These are phyloP conservation scores for Matsumyia berberina DNA, from an alignment of 2,888 invertebrate genomes.

Conservation along the genomic window DNA sequence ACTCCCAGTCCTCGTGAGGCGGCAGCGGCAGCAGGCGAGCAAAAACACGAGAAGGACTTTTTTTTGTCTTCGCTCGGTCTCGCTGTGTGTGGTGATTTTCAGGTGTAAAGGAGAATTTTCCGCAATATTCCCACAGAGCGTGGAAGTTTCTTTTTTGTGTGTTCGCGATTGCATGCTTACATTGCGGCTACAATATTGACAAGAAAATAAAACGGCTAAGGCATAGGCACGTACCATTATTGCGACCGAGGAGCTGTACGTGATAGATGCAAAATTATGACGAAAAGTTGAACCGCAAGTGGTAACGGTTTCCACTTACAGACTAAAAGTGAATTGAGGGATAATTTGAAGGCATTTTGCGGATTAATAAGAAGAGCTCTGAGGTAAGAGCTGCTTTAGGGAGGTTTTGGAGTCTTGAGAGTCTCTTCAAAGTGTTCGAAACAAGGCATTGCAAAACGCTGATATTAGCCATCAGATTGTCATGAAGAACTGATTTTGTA, in stretches of 20 bases:
- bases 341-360: too few relatives aligned
- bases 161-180: conserved; percentile 75
- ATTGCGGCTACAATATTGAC: conserved; percentile 76
- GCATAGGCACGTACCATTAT: conserved; percentile 29
- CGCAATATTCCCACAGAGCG: conserved; percentile 74
- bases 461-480: too few relatives aligned
- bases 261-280: conserved; percentile 46
- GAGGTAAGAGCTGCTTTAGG: too few relatives aligned
- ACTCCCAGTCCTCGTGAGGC: conserved; percentile 8
- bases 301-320: too few relatives aligned
- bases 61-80: conserved; percentile 60
- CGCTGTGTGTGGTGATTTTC: conserved; percentile 49
- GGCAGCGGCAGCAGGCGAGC: conserved; percentile 9
- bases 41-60: conserved; percentile 52
- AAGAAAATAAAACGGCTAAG: conserved; percentile 76
- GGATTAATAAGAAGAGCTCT: too few relatives aligned
- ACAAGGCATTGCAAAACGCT: too few relatives aligned
- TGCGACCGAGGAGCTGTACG: conserved; percentile 57
- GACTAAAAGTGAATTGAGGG: too few relatives aligned
- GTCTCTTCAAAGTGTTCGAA: too few relatives aligned
- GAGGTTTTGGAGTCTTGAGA: too few relatives aligned
- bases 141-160: conserved; percentile 72
- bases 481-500: too few relatives aligned
- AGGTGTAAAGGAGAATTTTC: conserved; percentile 74
- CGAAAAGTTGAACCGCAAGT: conserved; percentile 2